Base-by-base conservation (phyloP, 2,888 invertebrate genomes). In the Drosophila suboccidentalis region DNA sequence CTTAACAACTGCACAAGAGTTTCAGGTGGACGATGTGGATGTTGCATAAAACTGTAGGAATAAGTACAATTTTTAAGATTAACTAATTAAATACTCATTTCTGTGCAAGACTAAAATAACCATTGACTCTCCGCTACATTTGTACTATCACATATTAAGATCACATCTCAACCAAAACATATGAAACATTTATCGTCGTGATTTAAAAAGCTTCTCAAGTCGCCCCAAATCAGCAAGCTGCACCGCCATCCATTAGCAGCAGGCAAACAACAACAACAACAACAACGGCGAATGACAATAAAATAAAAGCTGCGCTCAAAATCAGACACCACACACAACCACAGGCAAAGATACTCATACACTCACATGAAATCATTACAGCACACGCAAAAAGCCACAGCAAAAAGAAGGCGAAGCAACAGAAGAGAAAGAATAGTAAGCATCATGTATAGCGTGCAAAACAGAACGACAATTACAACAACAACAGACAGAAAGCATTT, bases 221-320 rank as follows among this genome's bases (percentile, higher is more conserved):
- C 53, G 57, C 44, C 60, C 66, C 43, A 71, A 71, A 65, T 71
- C 47, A 38, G 38, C 39, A 43, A 59, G 17, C 49, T 19, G 39
- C 58, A 17, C 44, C 29, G 38, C 38, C 44, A 13, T 9, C 58
- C 68, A 74, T 74, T 68, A 67, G 54, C 50, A 77, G 57, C 57
- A 49, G 61, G 62, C 59, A 47, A 39, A 34, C 19, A 19, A 19
- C 19, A 22, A 22, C 39, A n/a, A 36, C 43, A 59, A 46, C 43
- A 61, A 50, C 47, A 55, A 36, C 47, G 17, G 19, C 19, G 41
- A 75, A 72, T 61, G 66, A 67, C 61, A 78, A 51, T 57, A 55
- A 67, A 51, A 72, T 62, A 78, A 85, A 83, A 88, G 87, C 80
- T 85, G 66, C 53, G 84, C 81, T 83, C 78, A 77, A 80, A 88